These are phyloP conservation scores for Gallinago jamesoni DNA, from an alignment of 2,113 vertebrate genomes.

Conservation along the genomic window DNA sequence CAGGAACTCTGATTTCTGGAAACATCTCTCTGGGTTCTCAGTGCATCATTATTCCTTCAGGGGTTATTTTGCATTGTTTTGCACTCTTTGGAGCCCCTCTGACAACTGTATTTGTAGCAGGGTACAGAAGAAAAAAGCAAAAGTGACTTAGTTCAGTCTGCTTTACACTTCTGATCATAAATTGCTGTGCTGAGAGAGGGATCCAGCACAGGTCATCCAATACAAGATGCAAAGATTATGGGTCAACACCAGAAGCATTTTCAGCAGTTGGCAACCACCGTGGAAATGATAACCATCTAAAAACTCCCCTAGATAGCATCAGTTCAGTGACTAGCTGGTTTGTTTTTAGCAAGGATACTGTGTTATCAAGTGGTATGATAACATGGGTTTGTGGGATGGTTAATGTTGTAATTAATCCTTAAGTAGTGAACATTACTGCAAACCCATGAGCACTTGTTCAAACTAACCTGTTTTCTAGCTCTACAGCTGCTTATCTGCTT, in stretches of 20 bases:
- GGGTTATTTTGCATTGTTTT: neutral
- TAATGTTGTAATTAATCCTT: neutral
- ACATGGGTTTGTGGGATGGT: neutral
- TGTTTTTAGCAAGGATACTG: neutral
- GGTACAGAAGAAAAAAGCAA: neutral
- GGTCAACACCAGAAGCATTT: neutral
- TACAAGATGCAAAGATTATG: neutral
- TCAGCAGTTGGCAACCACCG: neutral
- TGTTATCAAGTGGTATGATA: neutral
- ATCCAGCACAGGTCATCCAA: neutral
- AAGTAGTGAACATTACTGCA: neutral
- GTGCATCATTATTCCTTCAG: neutral
- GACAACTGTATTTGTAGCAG: neutral
- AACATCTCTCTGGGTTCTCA: neutral
- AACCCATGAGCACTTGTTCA: neutral
- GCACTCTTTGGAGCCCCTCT: neutral
- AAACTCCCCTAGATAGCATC: neutral
- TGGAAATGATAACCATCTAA: neutral
- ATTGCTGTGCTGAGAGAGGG: rapidly evolving
- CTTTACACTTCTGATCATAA: neutral
- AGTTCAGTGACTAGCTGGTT: neutral
- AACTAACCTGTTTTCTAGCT: neutral
- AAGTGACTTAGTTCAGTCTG: neutral
- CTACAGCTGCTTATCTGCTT: neutral
- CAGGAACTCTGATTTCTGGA: neutral